Evolutionary conservation across 1,140 invertebrate species (phyloP).

Genomic region (Pseudachorutes palmiensis): DNA sequence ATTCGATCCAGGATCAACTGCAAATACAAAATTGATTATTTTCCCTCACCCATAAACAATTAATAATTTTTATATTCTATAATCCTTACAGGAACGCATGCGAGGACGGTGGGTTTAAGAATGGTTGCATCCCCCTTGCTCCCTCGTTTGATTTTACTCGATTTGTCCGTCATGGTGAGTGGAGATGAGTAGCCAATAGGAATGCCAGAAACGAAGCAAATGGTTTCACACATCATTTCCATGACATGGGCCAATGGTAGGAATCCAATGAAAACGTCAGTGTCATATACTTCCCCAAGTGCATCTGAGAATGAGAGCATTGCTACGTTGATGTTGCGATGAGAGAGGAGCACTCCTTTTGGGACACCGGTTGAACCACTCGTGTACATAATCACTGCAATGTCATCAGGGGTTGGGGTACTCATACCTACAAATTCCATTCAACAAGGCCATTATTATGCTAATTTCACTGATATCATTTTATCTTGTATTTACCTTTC

Average conservation of each 20-base stretch:
- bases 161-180: constrained; percentile 87
- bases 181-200: constrained; percentile 94
- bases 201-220: constrained; percentile 61
- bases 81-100: constrained; percentile 75
- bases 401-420: constrained; percentile 61
- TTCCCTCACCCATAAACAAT: background rate
- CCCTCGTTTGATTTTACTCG: constrained; percentile 90
- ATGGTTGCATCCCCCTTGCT: constrained; percentile 82
- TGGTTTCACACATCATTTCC: constrained; percentile 54
- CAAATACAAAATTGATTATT: constrained; percentile 20
- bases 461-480: too few relatives aligned
- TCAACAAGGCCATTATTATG: too few relatives aligned
- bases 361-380: constrained; percentile 87
- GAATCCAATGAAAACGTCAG: constrained; percentile 90
- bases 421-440: constrained; percentile 23
- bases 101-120: constrained; percentile 84
- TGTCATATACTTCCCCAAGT: constrained; percentile 28
- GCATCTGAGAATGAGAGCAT: constrained; percentile 76
- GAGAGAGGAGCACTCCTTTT: constrained; percentile 74
- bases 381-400: constrained; percentile 93
- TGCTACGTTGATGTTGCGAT: constrained; percentile 81
- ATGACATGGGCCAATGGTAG: constrained; percentile 95
- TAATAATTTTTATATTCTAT: background rate
- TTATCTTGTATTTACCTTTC: constrained; percentile 43
- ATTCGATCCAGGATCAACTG: constrained; percentile 80